Evolutionary conservation across 2,797 vertebrate genomes (phyloP).

Genomic region (Cirrhinus molitorella): DNA sequence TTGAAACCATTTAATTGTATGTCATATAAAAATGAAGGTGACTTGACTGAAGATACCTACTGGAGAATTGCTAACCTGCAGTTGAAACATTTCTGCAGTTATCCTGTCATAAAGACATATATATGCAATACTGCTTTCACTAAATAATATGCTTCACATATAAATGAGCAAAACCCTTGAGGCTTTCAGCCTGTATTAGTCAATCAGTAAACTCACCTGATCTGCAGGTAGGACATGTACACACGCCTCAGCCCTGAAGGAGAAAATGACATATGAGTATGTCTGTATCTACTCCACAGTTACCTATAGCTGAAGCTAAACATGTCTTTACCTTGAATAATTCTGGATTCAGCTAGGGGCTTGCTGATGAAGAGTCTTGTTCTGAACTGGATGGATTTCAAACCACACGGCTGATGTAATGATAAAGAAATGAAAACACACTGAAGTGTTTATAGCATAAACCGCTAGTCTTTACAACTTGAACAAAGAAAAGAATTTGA

Average conservation of each 20-base stretch:
- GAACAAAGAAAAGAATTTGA: neutral
- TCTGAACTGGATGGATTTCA: conserved; percentile 30
- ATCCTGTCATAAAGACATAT: too few relatives aligned
- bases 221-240: conserved; percentile 29
- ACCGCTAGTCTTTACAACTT: conserved; percentile 18
- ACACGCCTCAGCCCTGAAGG: conserved; percentile 31
- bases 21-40: neutral
- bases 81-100: neutral
- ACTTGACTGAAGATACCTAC: neutral
- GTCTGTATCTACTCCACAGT: neutral
- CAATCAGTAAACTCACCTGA: conserved; percentile 40
- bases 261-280: neutral
- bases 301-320: conserved; percentile 19
- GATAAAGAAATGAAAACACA: conserved; percentile 40
- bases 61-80: neutral
- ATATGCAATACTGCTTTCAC: neutral
- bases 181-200: conserved; percentile 8
- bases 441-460: conserved; percentile 40
- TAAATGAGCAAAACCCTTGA: conserved; percentile 2
- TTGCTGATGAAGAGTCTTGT: conserved; percentile 7
- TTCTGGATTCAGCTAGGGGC: conserved; percentile 3
- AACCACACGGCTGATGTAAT: conserved; percentile 36
- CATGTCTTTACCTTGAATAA: neutral
- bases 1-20: neutral
- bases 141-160: conserved; percentile 22